phyloP scores from a whole-genome alignment of 2,113 vertebrate genomes.

The Hypomesus transpacificus region DNA sequence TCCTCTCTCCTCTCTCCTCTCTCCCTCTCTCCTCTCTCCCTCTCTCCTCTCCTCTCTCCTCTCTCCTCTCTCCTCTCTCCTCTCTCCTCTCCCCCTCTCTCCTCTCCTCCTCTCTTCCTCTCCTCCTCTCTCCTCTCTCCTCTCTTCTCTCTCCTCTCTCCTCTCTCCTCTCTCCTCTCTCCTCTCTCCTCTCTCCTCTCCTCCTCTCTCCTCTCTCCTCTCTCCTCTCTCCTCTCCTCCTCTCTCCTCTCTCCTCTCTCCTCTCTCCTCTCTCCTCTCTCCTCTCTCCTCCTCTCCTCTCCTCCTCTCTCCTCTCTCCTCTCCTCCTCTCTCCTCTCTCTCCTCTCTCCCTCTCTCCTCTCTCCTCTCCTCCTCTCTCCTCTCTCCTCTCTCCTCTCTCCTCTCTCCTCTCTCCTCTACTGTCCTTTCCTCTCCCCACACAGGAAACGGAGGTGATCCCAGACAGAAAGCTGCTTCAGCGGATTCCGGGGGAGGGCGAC shows the following conservation, averaged over 20 bases:
- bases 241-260: not conserved
- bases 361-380: not conserved
- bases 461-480: slow-evolving; percentile 80
- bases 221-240: not conserved
- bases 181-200: too few species aligned
- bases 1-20: too few species aligned
- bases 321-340: not conserved
- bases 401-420: not conserved
- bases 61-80: too few species aligned
- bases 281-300: too few species aligned
- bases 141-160: too few species aligned
- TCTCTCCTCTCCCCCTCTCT: too few species aligned
- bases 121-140: too few species aligned
- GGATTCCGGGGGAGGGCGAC: slow-evolving; percentile 70
- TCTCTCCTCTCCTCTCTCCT: too few species aligned
- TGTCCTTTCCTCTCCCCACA: slow-evolving; percentile 22
- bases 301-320: too few species aligned
- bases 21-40: too few species aligned
- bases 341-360: not conserved
- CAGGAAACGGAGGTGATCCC: slow-evolving; percentile 91
- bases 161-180: too few species aligned
- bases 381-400: not conserved
- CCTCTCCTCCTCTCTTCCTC: too few species aligned
- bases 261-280: not conserved
- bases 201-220: not conserved